phyloP scores from a whole-genome alignment of 2,797 vertebrate genomes.

The Helicolenus hilgendorfi region DNA sequence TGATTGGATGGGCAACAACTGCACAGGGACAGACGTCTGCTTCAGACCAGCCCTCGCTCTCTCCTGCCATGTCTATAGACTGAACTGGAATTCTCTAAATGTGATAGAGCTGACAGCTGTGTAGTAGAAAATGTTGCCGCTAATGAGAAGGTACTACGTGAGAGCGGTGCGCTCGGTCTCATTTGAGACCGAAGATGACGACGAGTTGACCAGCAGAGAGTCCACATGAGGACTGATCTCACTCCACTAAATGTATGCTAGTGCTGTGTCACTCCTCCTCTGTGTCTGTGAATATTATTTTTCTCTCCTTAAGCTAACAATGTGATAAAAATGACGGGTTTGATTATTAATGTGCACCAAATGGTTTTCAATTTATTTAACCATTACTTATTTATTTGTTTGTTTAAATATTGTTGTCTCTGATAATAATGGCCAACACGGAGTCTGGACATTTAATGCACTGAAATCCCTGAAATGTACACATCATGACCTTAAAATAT shows the following conservation, averaged over 20 bases:
- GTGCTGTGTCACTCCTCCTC: constrained; percentile 58
- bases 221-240: constrained; percentile 40
- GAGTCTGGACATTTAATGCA: constrained; percentile 36
- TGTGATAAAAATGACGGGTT: constrained; percentile 56
- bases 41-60: constrained; percentile 65
- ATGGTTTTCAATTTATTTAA: constrained; percentile 66
- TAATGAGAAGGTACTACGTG: constrained; percentile 57
- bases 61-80: constrained; percentile 62
- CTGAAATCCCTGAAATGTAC: constrained; percentile 63
- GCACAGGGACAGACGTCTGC: constrained; percentile 65
- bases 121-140: constrained; percentile 35
- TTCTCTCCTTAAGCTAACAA: constrained; percentile 47
- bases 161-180: constrained; percentile 36
- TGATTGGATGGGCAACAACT: constrained; percentile 77
- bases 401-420: constrained; percentile 54
- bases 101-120: constrained; percentile 34
- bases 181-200: constrained; percentile 24
- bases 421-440: constrained; percentile 33
- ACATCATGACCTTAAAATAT: constrained; percentile 13
- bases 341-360: constrained; percentile 47
- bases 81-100: constrained; percentile 54
- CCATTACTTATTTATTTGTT: constrained; percentile 77
- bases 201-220: constrained; percentile 52
- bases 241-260: constrained; percentile 63
- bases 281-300: constrained; percentile 65